phyloP scores from a whole-genome alignment of 2,888 invertebrate species.

The Callyntrura guangdongensis region DNA sequence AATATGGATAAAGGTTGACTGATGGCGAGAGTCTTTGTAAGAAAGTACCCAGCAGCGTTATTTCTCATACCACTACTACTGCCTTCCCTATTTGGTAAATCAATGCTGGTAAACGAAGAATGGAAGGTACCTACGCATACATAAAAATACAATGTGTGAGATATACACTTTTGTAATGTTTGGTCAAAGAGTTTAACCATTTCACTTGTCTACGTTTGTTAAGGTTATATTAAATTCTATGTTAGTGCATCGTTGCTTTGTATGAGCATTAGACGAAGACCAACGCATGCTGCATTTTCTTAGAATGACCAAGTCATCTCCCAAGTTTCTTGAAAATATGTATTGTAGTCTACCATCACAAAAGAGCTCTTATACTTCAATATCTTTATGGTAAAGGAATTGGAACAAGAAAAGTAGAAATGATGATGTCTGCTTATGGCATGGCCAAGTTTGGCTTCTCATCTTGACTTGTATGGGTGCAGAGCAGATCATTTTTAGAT shows the following conservation, averaged over 20 bases:
- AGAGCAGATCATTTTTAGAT: neutral
- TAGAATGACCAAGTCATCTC: neutral
- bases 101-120: neutral
- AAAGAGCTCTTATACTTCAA: neutral
- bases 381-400: neutral
- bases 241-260: too few species aligned
- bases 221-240: too few species aligned
- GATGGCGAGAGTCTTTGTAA: neutral
- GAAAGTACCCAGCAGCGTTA: neutral
- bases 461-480: conserved; percentile 3
- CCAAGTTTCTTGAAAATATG: too few species aligned
- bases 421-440: neutral
- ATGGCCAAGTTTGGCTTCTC: neutral
- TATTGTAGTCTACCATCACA: too few species aligned
- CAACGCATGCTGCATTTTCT: conserved; percentile 9
- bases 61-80: too few species aligned
- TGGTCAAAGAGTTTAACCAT: too few species aligned
- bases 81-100: too few species aligned
- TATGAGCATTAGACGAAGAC: too few species aligned
- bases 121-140: too few species aligned
- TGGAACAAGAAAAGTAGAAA: conserved; percentile 13
- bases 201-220: too few species aligned
- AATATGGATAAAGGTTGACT: conserved; percentile 4
- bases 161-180: neutral
- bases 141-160: neutral